Evolutionary conservation across 2,888 invertebrate species (phyloP).

Genomic region (Synanthedon formicaeformis): DNA sequence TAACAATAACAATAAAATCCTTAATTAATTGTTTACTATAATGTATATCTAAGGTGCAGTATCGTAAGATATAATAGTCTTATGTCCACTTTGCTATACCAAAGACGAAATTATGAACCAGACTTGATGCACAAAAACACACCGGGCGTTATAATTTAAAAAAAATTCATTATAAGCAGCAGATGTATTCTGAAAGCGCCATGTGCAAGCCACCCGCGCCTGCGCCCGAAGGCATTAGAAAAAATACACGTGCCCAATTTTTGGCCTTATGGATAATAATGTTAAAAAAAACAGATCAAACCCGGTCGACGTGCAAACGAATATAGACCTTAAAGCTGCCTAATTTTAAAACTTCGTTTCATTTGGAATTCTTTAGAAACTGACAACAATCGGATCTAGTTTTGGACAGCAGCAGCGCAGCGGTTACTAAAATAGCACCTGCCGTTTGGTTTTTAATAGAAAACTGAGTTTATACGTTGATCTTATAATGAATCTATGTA

Average conservation of each 20-base stretch:
- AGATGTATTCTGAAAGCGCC: conserved; percentile 24
- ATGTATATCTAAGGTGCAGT: too few species aligned
- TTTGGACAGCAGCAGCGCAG: background rate
- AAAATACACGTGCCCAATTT: conserved; percentile 11
- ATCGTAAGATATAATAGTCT: too few species aligned
- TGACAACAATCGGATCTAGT: too few species aligned
- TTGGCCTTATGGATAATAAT: conserved; percentile 3
- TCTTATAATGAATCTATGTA: too few species aligned
- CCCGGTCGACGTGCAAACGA: too few species aligned
- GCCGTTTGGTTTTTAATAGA: background rate
- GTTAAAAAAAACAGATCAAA: background rate
- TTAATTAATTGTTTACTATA: too few species aligned
- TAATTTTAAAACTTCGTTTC: too few species aligned
- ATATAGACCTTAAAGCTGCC: too few species aligned
- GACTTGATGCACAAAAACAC: background rate
- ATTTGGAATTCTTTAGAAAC: background rate
- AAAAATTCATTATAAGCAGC: conserved; percentile 11
- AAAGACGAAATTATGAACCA: background rate
- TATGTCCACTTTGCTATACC: too few species aligned
- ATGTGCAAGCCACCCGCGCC: conserved; percentile 14
- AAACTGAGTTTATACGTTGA: too few species aligned
- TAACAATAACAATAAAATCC: too few species aligned
- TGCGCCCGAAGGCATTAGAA: conserved; percentile 15
- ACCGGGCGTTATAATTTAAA: background rate
- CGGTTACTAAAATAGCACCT: conserved; percentile 1